Evolutionary conservation across 2,113 vertebrate genomes (phyloP), one percentile per base, ranked within the genome.

Genomic region (Corythoichthys intestinalis): DNA sequence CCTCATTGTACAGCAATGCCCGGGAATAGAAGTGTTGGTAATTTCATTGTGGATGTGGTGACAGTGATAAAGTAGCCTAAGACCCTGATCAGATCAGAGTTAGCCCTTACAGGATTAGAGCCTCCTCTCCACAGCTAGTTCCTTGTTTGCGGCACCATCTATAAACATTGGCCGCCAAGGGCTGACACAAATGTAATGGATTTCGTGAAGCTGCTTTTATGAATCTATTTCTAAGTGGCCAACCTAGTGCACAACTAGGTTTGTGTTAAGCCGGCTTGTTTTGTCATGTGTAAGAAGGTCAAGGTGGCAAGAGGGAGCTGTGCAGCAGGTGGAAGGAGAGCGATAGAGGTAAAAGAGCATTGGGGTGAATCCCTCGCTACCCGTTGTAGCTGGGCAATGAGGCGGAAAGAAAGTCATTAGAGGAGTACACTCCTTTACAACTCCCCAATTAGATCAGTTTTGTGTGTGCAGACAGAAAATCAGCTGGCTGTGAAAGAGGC

Each of bases 331-430:
- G 83, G 85, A 85, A 78, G 46, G 77, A 81, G 74, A 84, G 71
- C 69, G 69, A 85, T 82, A 77, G 72, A 72, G 76, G 69, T 53
- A 72, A 65, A 57, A 82, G 78, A 83, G 74, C 59, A 65, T 87
- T 86, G 80, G 77, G 82, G 86, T 71, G 80, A 80, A 79, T 77
- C 78, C 72, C 80, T 78, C 72, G 8, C 9, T 44, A 44, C 76
- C 76, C 83, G 86, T 85, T 83, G 85, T 87, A 88, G 87, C 83
- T 84, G 85, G 86, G 80, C 85, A 91, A 90, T 90, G 88, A 90
- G 87, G 87, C 85, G 79, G 82, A 82, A 80, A 90, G 69, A 86
- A 89, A 87, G 86, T 91, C 89, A 91, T 91, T 90, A 90, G 86
- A 80, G 86, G 85, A 81, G 84, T 84, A 79, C 78, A 69, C 80